phyloP scores from a whole-genome alignment of 2,113 vertebrate species.

The Strigops habroptila region DNA sequence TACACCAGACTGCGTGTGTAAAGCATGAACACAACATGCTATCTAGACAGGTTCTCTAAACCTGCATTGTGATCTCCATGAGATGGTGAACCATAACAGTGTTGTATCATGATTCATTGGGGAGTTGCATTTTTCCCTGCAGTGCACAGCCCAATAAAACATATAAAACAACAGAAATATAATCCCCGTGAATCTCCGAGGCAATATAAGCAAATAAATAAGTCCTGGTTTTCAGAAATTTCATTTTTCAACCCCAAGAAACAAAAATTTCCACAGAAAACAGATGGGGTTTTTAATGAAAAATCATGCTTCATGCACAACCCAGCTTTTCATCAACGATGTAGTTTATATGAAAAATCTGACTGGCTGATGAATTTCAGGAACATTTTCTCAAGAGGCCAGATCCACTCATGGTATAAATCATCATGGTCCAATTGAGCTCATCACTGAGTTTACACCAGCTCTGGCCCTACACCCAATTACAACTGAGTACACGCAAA shows the following conservation, averaged over 20 bases:
- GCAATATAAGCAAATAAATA: not conserved
- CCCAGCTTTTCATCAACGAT: not conserved
- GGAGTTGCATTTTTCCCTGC: not conserved
- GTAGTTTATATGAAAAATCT: not conserved
- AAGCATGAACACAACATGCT: not conserved
- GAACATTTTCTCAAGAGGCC: not conserved
- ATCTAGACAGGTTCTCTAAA: not conserved
- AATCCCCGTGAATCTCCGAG: not conserved
- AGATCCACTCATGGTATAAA: not conserved
- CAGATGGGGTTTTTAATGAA: not conserved
- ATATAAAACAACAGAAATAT: slow-evolving; percentile 8
- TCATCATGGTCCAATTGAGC: not conserved
- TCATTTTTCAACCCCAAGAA: slow-evolving; percentile 1
- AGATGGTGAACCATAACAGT: not conserved
- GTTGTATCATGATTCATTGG: not conserved
- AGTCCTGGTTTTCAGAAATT: not conserved
- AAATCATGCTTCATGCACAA: not conserved
- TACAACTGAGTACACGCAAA: not conserved
- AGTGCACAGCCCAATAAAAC: not conserved
- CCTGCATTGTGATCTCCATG: not conserved
- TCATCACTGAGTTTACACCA: not conserved
- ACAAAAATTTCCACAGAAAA: not conserved
- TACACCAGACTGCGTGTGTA: rapidly evolving
- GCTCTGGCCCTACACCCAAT: not conserved
- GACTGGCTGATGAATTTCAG: not conserved